phyloP scores from a whole-genome alignment of 1,140 invertebrate species.

The Drosophila triauraria region DNA sequence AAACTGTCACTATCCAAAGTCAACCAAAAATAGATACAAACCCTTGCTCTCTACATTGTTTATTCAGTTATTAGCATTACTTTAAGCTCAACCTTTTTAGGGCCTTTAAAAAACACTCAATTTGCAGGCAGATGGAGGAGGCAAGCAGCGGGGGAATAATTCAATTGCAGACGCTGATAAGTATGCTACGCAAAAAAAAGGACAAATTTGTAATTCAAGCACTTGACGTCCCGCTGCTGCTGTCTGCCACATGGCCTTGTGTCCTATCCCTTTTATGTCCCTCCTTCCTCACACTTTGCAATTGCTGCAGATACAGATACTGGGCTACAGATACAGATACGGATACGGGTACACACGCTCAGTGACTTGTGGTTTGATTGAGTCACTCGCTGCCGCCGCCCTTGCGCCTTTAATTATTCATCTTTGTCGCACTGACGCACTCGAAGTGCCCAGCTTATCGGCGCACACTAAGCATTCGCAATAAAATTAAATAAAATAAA shows the following conservation, averaged over 20 bases:
- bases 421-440: slow-evolving; percentile 23
- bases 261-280: background rate
- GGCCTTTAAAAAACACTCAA: slow-evolving; percentile 2
- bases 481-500: background rate
- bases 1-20: background rate
- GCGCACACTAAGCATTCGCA: background rate
- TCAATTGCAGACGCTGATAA: slow-evolving; percentile 46
- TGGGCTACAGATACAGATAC: background rate
- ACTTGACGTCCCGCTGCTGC: slow-evolving; percentile 33
- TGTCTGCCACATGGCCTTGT: slow-evolving; percentile 37
- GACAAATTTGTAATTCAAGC: slow-evolving; percentile 24
- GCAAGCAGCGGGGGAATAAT: background rate
- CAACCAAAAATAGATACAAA: background rate
- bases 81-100: background rate
- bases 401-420: slow-evolving; percentile 36
- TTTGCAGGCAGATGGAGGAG: background rate
- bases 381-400: slow-evolving; percentile 22
- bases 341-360: background rate
- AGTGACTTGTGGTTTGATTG: slow-evolving; percentile 14
- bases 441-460: slow-evolving; percentile 13
- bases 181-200: slow-evolving; percentile 33
- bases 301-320: background rate
- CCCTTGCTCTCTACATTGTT: background rate
- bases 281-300: too few relatives aligned
- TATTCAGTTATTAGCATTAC: background rate